Evolutionary conservation across 2,888 invertebrate species (phyloP), one percentile per base, ranked within the genome.

Genomic region (Homarus gammarus): DNA sequence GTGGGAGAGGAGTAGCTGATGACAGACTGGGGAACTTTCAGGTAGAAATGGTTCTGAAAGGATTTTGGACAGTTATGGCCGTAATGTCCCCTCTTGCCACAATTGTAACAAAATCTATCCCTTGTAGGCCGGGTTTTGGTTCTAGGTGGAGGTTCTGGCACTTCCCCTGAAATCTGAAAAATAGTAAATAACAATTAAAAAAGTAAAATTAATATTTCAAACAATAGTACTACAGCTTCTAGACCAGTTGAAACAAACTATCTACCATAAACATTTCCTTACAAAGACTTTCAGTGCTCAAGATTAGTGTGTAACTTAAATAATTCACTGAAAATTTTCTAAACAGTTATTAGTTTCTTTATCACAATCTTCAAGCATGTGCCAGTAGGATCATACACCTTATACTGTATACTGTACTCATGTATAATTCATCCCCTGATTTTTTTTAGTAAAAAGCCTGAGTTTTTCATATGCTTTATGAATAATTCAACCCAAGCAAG

Each of bases 1-100:
- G 49, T 40, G n/a, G 82, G 82, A 22, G 44, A 5, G 15, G 64
- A 49, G 70, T 82, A 82, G 82, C 82, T 82, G 15, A 82, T 31
- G 38, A 82, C 49, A 31, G 82, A 70, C 36, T 82, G 82, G 49
- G 82, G 49, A 33, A 82, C 70, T 33, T 70, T 18, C 10, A 10
- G 5, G 31, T 82, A 82, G 8, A 5, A 36, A 40, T 31, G 31
- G 22, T 82, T 70, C 18, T 49, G 18, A 22, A 22, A 49, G 15
- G 12, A 31, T 1, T 8, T 0, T 2, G 49, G 70, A 49, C 82
- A 82, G 8, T 70, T 33, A 70, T 82, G 49, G 8, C 82, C 70
- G 8, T 70, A 82, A 31, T 82, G 82, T 1, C 82, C 82, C 22
- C 31, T 36, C 18, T 44, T 82, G n/a, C 44, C 70, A 82, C 82